phyloP scores from a whole-genome alignment of 2,113 vertebrate genomes.

The Hemiscyllium ocellatum region DNA sequence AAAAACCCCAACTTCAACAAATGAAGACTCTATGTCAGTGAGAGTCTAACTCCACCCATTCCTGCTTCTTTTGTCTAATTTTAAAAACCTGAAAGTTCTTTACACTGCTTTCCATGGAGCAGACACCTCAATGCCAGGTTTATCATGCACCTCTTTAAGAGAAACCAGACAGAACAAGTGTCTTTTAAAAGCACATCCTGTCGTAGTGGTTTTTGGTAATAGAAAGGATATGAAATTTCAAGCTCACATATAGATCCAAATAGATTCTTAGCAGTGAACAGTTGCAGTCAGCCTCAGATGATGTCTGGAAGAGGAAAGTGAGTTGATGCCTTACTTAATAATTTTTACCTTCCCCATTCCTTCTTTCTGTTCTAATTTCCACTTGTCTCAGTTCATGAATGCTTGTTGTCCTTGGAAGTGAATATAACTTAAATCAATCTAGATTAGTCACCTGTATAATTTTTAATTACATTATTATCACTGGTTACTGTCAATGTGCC shows the following conservation, averaged over 20 bases:
- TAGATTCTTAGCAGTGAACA: neutral
- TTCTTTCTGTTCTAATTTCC: neutral
- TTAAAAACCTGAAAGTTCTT: too few species aligned
- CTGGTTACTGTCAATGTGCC: too few species aligned
- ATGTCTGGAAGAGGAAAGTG: neutral
- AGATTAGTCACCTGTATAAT: neutral
- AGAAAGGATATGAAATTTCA: neutral
- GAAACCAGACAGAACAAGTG: too few species aligned
- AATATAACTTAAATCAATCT: neutral
- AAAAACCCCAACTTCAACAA: too few species aligned
- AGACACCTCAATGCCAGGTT: too few species aligned
- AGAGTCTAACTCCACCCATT: too few species aligned
- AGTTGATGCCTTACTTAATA: neutral
- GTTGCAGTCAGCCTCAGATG: neutral
- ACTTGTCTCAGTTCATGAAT: neutral
- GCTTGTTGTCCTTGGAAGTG: neutral
- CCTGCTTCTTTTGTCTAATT: too few species aligned
- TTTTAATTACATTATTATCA: neutral
- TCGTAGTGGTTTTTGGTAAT: neutral
- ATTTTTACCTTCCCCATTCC: neutral
- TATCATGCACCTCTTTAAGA: too few species aligned
- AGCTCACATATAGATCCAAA: neutral
- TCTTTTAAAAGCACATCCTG: too few species aligned
- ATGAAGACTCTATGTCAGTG: too few species aligned
- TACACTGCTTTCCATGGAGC: too few species aligned